Evolutionary conservation across 2,113 vertebrate species (phyloP), one percentile per base, ranked within the genome.

Genomic region (Sula dactylatra): DNA sequence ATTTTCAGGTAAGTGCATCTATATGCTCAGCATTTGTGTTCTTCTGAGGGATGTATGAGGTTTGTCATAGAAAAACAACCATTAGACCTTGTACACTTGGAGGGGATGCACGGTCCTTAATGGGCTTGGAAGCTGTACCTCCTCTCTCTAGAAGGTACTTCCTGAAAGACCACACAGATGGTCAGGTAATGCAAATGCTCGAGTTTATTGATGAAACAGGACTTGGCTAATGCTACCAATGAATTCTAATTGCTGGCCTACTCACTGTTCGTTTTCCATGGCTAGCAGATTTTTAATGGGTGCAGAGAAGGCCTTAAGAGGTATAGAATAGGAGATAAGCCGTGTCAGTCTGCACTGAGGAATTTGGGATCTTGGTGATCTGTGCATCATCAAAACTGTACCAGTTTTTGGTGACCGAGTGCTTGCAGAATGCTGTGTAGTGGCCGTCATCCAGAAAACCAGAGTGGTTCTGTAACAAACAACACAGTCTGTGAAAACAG

Each of bases 361-460:
- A 92, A 11, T 98, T 97, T 73, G 97, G 95, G 47, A 99, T 97
- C 81, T 97, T 84, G 36, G 90, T 98, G 88, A 99, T 97, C 22
- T 71, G 79, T 0, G 96, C 94, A 73, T 99, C 98, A 7, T 99
- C 98, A 78, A 99, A 99, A 49, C 97, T 98, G 87, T 99, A 98
- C 99, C 99, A 99, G 82, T 72, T 96, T 45, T 92, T 90, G 50
- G 98, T 98, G 50, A 94, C 52, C 0, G 98, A 90, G 79, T 98
- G 98, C 96, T 98, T 98, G 94, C 98, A 99, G 97, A 98, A 98
- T 1, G 99, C 99, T 0, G 98, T 99, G 96, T 99, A 99, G 97
- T 99, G 99, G 80, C 99, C 99, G 67, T 97, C 96, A 40, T 99
- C 98, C 90, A 99, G 96, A 81, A 98, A 97, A n/a, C 99, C 99